A percentile compares a stretch with the other conserved stretches of the same genome.
Conservation (phyloP, 2,113 vertebrate genomes). For the Miniopterus natalensis region DNA sequence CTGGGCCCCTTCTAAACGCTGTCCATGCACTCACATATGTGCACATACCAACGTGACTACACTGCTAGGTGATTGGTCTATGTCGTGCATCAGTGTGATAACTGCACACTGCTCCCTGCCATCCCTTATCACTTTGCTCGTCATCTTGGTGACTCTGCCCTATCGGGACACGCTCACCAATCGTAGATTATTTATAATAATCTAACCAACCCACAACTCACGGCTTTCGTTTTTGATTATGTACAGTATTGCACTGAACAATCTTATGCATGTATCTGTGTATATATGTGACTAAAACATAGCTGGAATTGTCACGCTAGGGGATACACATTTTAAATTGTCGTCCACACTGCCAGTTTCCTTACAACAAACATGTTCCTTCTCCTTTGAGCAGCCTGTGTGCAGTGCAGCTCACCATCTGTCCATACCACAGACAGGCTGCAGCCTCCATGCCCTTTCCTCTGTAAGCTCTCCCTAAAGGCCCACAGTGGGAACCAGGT, state of each 20-base stretch:
- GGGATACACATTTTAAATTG: background rate
- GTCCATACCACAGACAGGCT: rapidly evolving
- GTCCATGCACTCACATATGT: rapidly evolving
- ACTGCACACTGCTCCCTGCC: rapidly evolving
- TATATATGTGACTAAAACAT: background rate
- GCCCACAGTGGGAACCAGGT: rapidly evolving
- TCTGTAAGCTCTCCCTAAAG: no score
- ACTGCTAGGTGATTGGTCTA: rapidly evolving
- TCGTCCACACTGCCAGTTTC: background rate
- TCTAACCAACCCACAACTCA: background rate
- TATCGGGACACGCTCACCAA: rapidly evolving
- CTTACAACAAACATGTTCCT: no score
- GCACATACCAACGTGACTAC: background rate
- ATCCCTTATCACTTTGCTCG: rapidly evolving
- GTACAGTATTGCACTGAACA: rapidly evolving
- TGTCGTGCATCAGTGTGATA: rapidly evolving
- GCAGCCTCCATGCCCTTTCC: rapidly evolving
- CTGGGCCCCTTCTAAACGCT: rapidly evolving
- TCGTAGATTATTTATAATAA: rapidly evolving
- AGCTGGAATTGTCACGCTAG: background rate
- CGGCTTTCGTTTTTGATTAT: rapidly evolving
- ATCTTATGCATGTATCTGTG: background rate
- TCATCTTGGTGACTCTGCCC: rapidly evolving
- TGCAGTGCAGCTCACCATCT: no score
- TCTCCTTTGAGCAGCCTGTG: background rate